A percentile compares a stretch with the other conserved stretches of the same genome.
Conservation (phyloP, 2,113 vertebrate genomes). For the Chloropsis cyanopogon region DNA sequence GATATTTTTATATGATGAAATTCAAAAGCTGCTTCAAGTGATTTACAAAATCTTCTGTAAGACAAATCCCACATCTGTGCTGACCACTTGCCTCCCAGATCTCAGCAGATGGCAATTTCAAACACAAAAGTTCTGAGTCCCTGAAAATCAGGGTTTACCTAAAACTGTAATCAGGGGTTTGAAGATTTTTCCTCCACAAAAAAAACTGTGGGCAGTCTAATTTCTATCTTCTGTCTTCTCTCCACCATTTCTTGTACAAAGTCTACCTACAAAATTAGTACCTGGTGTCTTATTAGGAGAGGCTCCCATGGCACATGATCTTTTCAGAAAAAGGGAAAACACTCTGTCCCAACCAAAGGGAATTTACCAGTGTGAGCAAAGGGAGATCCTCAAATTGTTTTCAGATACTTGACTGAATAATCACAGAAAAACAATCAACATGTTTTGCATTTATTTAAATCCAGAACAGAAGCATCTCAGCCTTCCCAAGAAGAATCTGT, state of each 20-base stretch:
- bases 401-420: background rate
- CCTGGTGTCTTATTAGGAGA: background rate
- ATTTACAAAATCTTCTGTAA: conserved; percentile 49
- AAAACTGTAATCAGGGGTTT: background rate
- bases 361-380: background rate
- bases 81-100: conserved; percentile 46
- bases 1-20: conserved; percentile 54
- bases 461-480: background rate
- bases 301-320: accelerated
- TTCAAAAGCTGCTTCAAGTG: conserved; percentile 43
- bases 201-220: background rate
- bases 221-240: background rate
- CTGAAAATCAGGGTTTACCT: background rate
- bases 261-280: background rate
- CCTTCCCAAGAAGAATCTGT: background rate
- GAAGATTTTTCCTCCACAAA: background rate
- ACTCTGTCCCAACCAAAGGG: background rate
- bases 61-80: conserved; percentile 59
- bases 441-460: background rate
- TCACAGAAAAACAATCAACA: background rate
- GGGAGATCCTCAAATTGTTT: background rate
- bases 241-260: background rate
- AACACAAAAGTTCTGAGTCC: background rate
- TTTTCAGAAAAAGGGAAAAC: background rate
- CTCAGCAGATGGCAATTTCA: conserved; percentile 47